Conservation (phyloP, 2,888 invertebrate genomes). For the Entomobrya proxima region DNA sequence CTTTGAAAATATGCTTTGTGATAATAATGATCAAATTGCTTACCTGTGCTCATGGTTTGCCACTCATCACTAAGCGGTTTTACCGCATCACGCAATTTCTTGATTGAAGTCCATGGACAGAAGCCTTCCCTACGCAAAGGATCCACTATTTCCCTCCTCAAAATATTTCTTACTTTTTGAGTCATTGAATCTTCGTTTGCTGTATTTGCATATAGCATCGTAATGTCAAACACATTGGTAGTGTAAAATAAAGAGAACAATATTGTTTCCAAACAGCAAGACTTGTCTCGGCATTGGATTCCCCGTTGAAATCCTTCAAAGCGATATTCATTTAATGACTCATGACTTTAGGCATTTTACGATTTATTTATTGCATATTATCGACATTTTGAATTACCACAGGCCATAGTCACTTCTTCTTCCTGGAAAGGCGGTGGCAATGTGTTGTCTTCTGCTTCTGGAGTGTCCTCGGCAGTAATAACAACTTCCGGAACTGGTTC, state of each 20-base stretch:
- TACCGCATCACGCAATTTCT: conserved; percentile 51
- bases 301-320: conserved; percentile 61
- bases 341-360: neutral
- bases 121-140: conserved; percentile 63
- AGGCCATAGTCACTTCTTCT: conserved; percentile 66
- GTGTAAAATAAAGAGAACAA: conserved; percentile 70
- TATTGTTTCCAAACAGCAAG: conserved; percentile 67
- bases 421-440: conserved; percentile 69
- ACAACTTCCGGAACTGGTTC: conserved; percentile 18
- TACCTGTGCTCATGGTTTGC: conserved; percentile 64
- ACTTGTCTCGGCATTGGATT: conserved; percentile 55
- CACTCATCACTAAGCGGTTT: conserved; percentile 64
- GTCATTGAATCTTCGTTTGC: conserved; percentile 52
- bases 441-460: conserved; percentile 16
- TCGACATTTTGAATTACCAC: conserved; percentile 46
- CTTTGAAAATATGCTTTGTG: neutral
- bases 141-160: conserved; percentile 60
- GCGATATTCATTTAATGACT: neutral
- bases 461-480: neutral
- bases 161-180: conserved; percentile 42
- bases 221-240: conserved; percentile 66
- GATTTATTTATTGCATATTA: neutral
- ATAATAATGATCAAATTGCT: neutral
- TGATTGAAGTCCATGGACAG: conserved; percentile 47
- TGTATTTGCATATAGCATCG: conserved; percentile 54